Conservation (phyloP, 2,797 vertebrate species). For the Galago senegalensis region DNA sequence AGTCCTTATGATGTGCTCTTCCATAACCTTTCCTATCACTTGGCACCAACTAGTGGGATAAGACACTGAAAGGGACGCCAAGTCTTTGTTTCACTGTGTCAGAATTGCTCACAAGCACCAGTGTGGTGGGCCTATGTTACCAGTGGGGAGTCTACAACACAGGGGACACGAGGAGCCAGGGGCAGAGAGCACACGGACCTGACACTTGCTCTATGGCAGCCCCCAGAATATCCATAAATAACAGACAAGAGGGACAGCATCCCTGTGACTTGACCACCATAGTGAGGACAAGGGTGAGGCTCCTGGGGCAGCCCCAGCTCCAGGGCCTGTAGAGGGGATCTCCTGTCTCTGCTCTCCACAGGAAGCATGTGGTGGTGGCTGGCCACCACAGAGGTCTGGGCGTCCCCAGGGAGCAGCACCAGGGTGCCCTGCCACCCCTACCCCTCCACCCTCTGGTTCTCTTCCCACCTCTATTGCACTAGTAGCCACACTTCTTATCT, state of each 20-base stretch:
- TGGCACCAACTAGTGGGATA: background rate
- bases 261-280: background rate
- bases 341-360: constrained; percentile 78
- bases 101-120: background rate
- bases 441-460: background rate
- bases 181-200: background rate
- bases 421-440: background rate
- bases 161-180: background rate
- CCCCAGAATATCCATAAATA: background rate
- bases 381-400: constrained; percentile 72
- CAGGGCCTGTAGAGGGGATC: constrained; percentile 80
- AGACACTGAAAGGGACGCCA: background rate
- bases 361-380: constrained; percentile 69
- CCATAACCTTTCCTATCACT: background rate
- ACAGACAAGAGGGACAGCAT: background rate
- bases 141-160: background rate
- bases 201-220: background rate
- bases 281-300: constrained; percentile 7
- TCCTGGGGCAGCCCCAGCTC: constrained; percentile 76
- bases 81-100: background rate
- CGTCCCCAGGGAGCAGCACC: constrained; percentile 75
- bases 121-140: background rate
- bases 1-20: background rate
- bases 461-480: constrained; percentile 29
- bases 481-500: constrained; percentile 61